Base-by-base conservation (phyloP, 1,140 invertebrate species). In the Cephus cinctus region DNA sequence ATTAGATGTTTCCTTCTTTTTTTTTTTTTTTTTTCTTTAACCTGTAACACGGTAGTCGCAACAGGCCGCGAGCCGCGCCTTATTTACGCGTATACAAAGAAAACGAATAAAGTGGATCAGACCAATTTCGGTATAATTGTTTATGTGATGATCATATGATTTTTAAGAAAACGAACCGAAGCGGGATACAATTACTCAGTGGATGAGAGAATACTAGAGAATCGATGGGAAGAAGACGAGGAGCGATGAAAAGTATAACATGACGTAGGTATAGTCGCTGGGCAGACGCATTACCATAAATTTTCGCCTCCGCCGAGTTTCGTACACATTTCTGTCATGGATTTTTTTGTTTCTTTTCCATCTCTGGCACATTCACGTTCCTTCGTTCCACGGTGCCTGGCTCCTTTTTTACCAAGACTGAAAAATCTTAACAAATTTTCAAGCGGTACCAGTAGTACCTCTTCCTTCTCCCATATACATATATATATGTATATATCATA, bases 221-320 rank as follows among this genome's bases (percentile, higher is more conserved):
- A 6, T 47, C 6, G 15, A 47, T 32, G 8, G n/a, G n/a, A 40
- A 36, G 5, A 25, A 35, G 41, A 12, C 15, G 40, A 39, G 41
- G 27, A 11, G 47, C 20, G 27, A 30, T 36, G 38, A 46, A 39
- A 40, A 30, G 43, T 51, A 39, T n/a, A 12, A 30, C 27, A 12
- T 12, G 27, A 30, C 9, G 27, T 9, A 9, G 35, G 25, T n/a
- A 18, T 9, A 38, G 16, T 38, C 35, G 2, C n/a, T 15, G 16
- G 35, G 16, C 35, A 38, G n/a, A 16, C 44, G 21, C 32, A 50
- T 57, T 54, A 54, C 47, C 51, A 57, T 53, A 57, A 47, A 57
- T 54, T 54, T 46, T 57, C 41, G 27, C 44, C 42, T 20, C 38
- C 27, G 21, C 16, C 39, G 40, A 46, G 43, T 53, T 48, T 48